Base-by-base conservation (phyloP, 2,888 invertebrate species). In the Nemotelus nigrinus region DNA sequence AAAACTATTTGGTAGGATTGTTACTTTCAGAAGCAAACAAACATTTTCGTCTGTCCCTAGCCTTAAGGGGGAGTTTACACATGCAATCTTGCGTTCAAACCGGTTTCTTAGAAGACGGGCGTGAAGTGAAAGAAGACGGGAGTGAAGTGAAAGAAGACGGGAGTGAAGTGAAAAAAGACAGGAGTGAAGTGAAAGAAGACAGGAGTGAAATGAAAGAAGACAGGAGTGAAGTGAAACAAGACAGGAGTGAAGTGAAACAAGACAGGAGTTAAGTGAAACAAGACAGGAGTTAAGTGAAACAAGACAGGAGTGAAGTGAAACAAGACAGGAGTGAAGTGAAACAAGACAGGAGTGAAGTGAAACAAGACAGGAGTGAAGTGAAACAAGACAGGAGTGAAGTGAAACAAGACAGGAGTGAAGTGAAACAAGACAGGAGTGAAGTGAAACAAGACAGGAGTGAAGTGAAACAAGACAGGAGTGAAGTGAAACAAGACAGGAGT, bases 231-330 rank as follows among this genome's bases (percentile, higher is more conserved):
- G n/a, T 6, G 41, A 60, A 6, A n/a, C 1, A 41, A 25, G 41
- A n/a, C 5, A 2, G 60, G 2, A 25, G n/a, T 5, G n/a, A n/a
- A 41, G n/a, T 6, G n/a, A 8, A 25, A 60, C 1, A 25, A 25
- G 41, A 60, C 8, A 2, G 60, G 60, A 41, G 41, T 10, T 1
- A 60, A 41, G 60, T 6, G 5, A n/a, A 41, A 60, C 2, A 25
- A 25, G n/a, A n/a, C 8, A n/a, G 60, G n/a, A 25, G n/a, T 5
- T 1, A 60, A 25, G 2, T n/a, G 41, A 60, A 41, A n/a, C 2
- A 25, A 41, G 41, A n/a, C 1, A n/a, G n/a, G 25, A 76, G 50
- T 79, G 58, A 78, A 78, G 63, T 68, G 72, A 78, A 63, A 74
- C 63, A 74, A 45, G 43, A 48, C 47, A 70, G 50, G 78, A 48